Evolutionary conservation across 2,797 vertebrate genomes (phyloP).

Genomic region (Xiphophorus birchmanni): DNA sequence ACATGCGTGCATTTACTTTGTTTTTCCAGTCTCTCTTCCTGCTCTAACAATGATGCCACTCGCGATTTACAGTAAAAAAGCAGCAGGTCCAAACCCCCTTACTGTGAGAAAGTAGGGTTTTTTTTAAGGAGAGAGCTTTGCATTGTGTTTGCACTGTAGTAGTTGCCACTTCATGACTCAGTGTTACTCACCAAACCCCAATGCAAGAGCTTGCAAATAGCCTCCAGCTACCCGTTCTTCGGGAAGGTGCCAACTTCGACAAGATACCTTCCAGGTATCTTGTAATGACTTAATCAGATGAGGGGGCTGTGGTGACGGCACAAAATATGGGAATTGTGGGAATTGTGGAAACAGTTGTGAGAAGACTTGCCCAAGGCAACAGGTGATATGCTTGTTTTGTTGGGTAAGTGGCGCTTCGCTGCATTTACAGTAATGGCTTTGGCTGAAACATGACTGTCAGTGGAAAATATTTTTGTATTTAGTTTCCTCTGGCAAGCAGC

Average conservation of each 20-base stretch:
- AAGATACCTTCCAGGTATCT: conserved; percentile 43
- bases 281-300: conserved; percentile 47
- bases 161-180: conserved; percentile 64
- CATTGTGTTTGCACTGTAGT: conserved; percentile 55
- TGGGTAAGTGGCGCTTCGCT: background rate
- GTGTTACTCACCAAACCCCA: conserved; percentile 46
- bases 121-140: conserved; percentile 45
- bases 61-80: conserved; percentile 50
- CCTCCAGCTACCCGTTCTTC: conserved; percentile 11
- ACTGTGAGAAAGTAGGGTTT: conserved; percentile 69
- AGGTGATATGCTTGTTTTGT: conserved; percentile 45
- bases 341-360: conserved; percentile 56
- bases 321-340: conserved; percentile 60
- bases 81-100: conserved; percentile 21
- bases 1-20: conserved; percentile 9
- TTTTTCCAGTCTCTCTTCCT: conserved; percentile 32
- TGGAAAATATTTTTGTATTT: conserved; percentile 18
- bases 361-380: conserved; percentile 43
- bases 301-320: conserved; percentile 56
- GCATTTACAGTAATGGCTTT: conserved; percentile 33
- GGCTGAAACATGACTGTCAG: background rate
- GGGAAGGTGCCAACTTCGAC: conserved; percentile 29
- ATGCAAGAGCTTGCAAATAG: conserved; percentile 30
- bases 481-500: background rate
- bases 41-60: conserved; percentile 39